A percentile compares a stretch with the other conserved stretches of the same genome.
Evolutionary conservation across 1,140 invertebrate species (phyloP).

Genomic region (Asbolus verrucosus): DNA sequence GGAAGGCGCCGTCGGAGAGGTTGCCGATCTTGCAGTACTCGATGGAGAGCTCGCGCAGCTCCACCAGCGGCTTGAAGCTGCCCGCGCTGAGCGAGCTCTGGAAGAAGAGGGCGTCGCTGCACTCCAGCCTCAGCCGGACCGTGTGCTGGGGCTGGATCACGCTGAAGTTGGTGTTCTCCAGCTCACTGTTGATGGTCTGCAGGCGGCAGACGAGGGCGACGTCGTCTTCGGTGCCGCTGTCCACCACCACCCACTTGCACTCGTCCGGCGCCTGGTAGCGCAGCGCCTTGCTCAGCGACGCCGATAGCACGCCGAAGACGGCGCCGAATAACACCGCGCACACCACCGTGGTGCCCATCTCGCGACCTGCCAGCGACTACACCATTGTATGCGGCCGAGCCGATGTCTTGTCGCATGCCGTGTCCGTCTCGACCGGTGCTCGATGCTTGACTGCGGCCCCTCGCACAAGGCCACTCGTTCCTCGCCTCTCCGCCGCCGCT

Average conservation of each 20-base stretch:
- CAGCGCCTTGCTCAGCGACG: slow-evolving; percentile 76
- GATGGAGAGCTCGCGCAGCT: slow-evolving; percentile 85
- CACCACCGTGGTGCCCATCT: slow-evolving; percentile 64
- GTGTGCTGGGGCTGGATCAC: slow-evolving; percentile 90
- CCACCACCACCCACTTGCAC: slow-evolving; percentile 81
- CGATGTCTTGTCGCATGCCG: slow-evolving; percentile 58
- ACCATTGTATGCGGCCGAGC: slow-evolving; percentile 57
- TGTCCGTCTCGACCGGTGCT: slow-evolving; percentile 56
- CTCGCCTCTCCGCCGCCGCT: slow-evolving; percentile 49
- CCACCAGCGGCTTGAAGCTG: slow-evolving; percentile 85
- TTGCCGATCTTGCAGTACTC: slow-evolving; percentile 93
- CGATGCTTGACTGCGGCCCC: slow-evolving; percentile 59
- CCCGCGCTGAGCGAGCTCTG: slow-evolving; percentile 87
- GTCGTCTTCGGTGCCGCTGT: slow-evolving; percentile 73
- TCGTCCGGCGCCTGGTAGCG: slow-evolving; percentile 87
- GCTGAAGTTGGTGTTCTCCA: slow-evolving; percentile 91
- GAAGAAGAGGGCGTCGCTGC: slow-evolving; percentile 86
- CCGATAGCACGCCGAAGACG: slow-evolving; percentile 76
- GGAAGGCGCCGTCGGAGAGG: slow-evolving; percentile 86
- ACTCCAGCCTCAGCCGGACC: slow-evolving; percentile 82
- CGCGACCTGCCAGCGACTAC: slow-evolving; percentile 49
- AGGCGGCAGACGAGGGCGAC: slow-evolving; percentile 84
- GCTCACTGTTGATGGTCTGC: slow-evolving; percentile 87
- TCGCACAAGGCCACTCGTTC: slow-evolving; percentile 61
- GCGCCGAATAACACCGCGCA: slow-evolving; percentile 72